Evolutionary conservation across 2,113 vertebrate genomes (phyloP).

Genomic region (Trachemys scripta): DNA sequence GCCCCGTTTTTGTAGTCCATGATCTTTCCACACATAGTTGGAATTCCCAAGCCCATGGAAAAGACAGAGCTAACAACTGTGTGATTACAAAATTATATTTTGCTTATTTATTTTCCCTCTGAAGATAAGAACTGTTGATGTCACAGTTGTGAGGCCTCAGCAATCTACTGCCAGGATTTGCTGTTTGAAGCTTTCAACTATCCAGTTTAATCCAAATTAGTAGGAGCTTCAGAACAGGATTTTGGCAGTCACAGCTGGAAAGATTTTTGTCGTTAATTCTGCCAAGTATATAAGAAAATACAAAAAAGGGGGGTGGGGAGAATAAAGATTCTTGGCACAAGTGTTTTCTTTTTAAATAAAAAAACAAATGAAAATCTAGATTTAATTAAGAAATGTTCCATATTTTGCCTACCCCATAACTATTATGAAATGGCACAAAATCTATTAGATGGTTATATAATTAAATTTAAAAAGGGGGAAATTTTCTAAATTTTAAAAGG

Average conservation of each 20-base stretch:
- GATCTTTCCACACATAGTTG: neutral
- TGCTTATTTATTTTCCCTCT: slow-evolving; percentile 41
- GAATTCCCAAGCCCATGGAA: neutral
- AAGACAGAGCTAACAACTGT: slow-evolving; percentile 39
- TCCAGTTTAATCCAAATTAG: slow-evolving; percentile 80
- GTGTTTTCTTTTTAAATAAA: slow-evolving; percentile 54
- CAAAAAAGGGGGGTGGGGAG: slow-evolving; percentile 27
- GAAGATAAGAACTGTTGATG: slow-evolving; percentile 76
- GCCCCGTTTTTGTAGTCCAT: neutral
- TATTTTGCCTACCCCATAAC: slow-evolving; percentile 45
- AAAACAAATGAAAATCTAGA: slow-evolving; percentile 44
- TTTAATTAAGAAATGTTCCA: slow-evolving; percentile 72
- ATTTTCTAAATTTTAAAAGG: slow-evolving; percentile 39
- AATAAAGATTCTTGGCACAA: slow-evolving; percentile 52
- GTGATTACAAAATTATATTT: slow-evolving; percentile 50
- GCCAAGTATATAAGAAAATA: slow-evolving; percentile 75
- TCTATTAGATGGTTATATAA: slow-evolving; percentile 21
- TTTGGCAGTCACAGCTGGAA: slow-evolving; percentile 76
- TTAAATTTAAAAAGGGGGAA: neutral
- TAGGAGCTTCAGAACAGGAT: slow-evolving; percentile 78
- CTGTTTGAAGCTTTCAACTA: slow-evolving; percentile 75
- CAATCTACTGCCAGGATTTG: slow-evolving; percentile 68
- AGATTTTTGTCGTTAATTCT: slow-evolving; percentile 68
- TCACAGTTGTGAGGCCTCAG: slow-evolving; percentile 63
- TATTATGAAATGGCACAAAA: slow-evolving; percentile 50